Conservation (phyloP, 2,113 vertebrate species). For the Emydocephalus ijimae region DNA sequence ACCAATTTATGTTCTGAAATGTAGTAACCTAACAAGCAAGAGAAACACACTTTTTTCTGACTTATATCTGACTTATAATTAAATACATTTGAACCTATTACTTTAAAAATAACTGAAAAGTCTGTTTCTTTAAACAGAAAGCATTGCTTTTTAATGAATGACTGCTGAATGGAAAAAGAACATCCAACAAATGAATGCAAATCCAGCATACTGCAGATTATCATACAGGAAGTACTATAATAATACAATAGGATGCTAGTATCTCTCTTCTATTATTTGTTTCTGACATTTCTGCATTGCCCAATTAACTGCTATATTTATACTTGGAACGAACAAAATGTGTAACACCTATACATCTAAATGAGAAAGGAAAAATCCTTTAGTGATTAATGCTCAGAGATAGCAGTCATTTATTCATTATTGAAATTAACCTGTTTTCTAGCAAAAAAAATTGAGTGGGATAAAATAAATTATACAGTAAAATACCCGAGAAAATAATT, state of each 20-base stretch:
- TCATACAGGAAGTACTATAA: not conserved
- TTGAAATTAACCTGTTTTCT: not conserved
- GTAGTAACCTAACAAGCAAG: not conserved
- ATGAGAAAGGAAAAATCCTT: not conserved
- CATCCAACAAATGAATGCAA: not conserved
- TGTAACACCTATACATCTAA: not conserved
- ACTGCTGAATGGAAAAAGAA: not conserved
- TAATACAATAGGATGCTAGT: not conserved
- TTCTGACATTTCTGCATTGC: not conserved
- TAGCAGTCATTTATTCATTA: not conserved
- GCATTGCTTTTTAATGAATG: not conserved
- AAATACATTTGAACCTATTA: not conserved
- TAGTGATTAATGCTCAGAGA: not conserved
- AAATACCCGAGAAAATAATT: not conserved
- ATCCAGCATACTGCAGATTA: not conserved
- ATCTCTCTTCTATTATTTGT: not conserved
- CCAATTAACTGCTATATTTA: not conserved
- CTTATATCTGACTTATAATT: not conserved
- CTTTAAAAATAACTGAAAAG: not conserved
- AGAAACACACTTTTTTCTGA: not conserved
- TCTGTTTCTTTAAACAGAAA: not conserved
- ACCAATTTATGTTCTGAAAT: not conserved
- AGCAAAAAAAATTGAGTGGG: not conserved
- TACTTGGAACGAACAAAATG: not conserved
- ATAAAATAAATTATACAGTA: not conserved